Percentiles rank a stretch among this genome's conserved stretches.
These are phyloP conservation scores for Apogon hyalosoma DNA, from an alignment of 2,797 vertebrate species.

Conservation along the genomic window DNA sequence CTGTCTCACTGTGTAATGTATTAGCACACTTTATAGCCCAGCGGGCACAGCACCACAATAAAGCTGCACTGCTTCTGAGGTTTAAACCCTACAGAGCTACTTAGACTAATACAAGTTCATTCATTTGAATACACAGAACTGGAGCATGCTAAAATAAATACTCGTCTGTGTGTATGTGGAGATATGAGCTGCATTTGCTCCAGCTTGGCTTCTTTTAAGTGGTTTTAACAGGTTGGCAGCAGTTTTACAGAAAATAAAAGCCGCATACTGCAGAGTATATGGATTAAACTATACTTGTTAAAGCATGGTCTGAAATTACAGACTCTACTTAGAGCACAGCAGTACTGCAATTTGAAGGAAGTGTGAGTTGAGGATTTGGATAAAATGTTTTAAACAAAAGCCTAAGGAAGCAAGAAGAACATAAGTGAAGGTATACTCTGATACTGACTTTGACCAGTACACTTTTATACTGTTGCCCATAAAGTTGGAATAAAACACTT, in stretches of 20 bases:
- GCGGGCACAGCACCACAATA: conserved; percentile 21
- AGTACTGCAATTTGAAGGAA: background rate
- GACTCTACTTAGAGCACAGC: background rate
- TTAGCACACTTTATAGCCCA: conserved; percentile 44
- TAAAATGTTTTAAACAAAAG: too few relatives aligned
- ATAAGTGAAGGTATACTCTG: too few relatives aligned
- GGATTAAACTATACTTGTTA: conserved; percentile 39
- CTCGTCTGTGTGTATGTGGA: conserved; percentile 25
- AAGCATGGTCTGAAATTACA: background rate
- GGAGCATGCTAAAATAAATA: conserved; percentile 46
- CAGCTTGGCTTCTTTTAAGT: conserved; percentile 32
- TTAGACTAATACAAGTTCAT: conserved; percentile 58
- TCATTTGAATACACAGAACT: conserved; percentile 37
- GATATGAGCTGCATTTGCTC: conserved; percentile 46
- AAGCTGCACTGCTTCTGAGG: conserved; percentile 48
- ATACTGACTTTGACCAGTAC: too few relatives aligned
- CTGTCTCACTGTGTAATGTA: conserved; percentile 21
- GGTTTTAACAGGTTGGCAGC: conserved; percentile 47
- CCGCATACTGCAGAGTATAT: conserved; percentile 13
- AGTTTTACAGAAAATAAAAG: conserved; percentile 36
- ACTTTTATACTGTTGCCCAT: too few relatives aligned
- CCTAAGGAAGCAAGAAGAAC: too few relatives aligned
- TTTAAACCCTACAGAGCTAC: conserved; percentile 60
- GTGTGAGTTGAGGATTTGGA: background rate
- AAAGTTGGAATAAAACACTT: too few relatives aligned